Evolutionary conservation across 2,113 vertebrate genomes (phyloP).

Genomic region (Brachyhypopomus gauderio): DNA sequence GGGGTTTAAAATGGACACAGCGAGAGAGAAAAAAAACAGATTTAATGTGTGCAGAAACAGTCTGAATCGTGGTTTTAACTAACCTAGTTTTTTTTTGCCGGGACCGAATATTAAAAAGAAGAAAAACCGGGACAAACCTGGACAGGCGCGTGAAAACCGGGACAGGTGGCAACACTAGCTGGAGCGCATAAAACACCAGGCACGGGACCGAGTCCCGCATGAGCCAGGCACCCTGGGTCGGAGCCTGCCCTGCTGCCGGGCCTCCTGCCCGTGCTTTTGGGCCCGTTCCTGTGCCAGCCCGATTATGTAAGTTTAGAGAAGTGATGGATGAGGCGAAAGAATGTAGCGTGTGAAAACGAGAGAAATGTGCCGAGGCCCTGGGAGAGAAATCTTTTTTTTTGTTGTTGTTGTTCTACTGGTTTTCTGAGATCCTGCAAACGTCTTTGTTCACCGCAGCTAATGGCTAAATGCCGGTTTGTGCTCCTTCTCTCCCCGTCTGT

Average conservation of each 20-base stretch:
- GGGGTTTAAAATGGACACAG: too few relatives aligned
- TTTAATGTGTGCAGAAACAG: too few relatives aligned
- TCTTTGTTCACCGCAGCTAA: constrained; percentile 32
- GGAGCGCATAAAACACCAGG: background rate
- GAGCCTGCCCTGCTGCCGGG: constrained; percentile 1
- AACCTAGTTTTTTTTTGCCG: too few relatives aligned
- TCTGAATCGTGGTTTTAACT: too few relatives aligned
- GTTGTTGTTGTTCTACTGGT: background rate
- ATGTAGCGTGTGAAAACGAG: constrained; percentile 27
- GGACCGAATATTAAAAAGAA: too few relatives aligned
- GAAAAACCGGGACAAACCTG: too few relatives aligned
- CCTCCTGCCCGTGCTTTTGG: constrained; percentile 15
- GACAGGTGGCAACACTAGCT: too few relatives aligned
- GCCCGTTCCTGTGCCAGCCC: constrained; percentile 23
- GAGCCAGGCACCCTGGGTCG: background rate
- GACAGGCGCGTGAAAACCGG: too few relatives aligned
- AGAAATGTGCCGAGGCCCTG: constrained; percentile 9
- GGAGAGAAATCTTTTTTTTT: constrained; percentile 37
- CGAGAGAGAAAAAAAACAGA: too few relatives aligned
- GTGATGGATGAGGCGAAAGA: constrained; percentile 23
- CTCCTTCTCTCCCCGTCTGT: background rate
- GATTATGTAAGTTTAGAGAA: constrained; percentile 42
- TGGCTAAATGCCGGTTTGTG: constrained; percentile 36
- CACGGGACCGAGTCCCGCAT: background rate
- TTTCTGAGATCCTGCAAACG: constrained; percentile 40